Percentiles rank a stretch among this genome's conserved stretches.
Evolutionary conservation across 2,888 invertebrate species (phyloP).

Genomic region (Cenopis cana): DNA sequence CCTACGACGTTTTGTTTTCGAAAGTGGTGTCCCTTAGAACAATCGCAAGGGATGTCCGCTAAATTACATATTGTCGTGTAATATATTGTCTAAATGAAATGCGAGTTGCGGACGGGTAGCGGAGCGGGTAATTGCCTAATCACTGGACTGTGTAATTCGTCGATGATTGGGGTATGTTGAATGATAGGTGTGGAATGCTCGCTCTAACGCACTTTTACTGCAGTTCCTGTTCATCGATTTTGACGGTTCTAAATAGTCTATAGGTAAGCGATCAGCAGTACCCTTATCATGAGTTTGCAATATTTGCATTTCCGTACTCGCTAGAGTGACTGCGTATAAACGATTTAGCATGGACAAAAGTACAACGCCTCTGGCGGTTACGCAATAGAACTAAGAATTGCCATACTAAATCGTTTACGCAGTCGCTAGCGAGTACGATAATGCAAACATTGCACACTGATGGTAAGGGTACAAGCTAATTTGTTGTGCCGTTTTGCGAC

Average conservation of each 20-base stretch:
- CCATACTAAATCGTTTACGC: no score
- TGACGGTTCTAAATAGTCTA: neutral
- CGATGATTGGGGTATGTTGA: conserved; percentile 75
- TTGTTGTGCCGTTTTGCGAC: no score
- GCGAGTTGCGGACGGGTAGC: conserved; percentile 66
- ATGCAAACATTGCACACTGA: no score
- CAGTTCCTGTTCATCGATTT: neutral
- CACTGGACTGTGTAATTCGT: conserved; percentile 77
- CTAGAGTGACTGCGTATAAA: no score
- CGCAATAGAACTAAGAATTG: no score
- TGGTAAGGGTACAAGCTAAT: no score
- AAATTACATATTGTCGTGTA: conserved; percentile 77
- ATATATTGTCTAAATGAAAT: conserved; percentile 81
- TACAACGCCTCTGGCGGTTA: no score
- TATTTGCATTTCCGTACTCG: no score
- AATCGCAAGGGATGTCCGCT: conserved; percentile 64
- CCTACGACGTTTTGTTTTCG: neutral
- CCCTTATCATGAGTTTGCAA: no score
- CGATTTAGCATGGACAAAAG: no score
- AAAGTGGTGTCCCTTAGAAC: conserved; percentile 44
- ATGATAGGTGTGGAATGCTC: conserved; percentile 62
- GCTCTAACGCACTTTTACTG: neutral
- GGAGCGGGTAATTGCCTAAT: conserved; percentile 81
- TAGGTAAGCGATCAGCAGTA: no score
- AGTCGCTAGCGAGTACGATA: no score